These are phyloP conservation scores for Antigone vipio DNA, from an alignment of 2,113 vertebrate genomes.

Conservation along the genomic window DNA sequence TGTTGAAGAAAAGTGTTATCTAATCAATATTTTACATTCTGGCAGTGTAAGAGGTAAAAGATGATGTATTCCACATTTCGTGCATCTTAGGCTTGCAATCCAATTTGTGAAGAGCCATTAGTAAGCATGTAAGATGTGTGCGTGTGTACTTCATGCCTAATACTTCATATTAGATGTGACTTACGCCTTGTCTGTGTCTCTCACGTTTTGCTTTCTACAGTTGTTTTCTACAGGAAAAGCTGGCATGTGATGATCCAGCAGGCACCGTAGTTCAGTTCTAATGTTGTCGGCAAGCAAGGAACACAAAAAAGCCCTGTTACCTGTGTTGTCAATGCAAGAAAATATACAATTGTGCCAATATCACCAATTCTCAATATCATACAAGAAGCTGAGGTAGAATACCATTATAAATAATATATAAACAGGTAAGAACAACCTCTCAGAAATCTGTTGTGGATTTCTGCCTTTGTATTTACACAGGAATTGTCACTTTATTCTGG, in stretches of 20 bases:
- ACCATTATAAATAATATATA: neutral
- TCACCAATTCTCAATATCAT: neutral
- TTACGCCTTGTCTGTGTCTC: neutral
- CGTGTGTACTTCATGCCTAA: neutral
- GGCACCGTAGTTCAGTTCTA: neutral
- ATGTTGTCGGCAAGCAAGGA: neutral
- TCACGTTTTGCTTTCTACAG: neutral
- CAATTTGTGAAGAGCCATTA: neutral
- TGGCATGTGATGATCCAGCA: neutral
- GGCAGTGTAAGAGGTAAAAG: neutral
- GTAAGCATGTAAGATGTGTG: neutral
- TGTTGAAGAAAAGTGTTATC: neutral
- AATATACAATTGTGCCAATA: neutral
- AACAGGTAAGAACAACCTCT: neutral
- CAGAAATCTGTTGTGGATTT: neutral
- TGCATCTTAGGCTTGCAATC: neutral
- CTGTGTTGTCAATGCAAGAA: neutral
- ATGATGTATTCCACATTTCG: fast-evolving
- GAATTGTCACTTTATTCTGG: neutral
- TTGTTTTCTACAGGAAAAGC: neutral
- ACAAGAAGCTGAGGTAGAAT: neutral
- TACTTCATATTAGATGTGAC: neutral
- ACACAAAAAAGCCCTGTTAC: neutral
- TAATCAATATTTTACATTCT: neutral
- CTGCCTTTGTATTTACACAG: neutral